Conservation (phyloP, 2,888 invertebrate species). For the Meiosimyza platycephala region DNA sequence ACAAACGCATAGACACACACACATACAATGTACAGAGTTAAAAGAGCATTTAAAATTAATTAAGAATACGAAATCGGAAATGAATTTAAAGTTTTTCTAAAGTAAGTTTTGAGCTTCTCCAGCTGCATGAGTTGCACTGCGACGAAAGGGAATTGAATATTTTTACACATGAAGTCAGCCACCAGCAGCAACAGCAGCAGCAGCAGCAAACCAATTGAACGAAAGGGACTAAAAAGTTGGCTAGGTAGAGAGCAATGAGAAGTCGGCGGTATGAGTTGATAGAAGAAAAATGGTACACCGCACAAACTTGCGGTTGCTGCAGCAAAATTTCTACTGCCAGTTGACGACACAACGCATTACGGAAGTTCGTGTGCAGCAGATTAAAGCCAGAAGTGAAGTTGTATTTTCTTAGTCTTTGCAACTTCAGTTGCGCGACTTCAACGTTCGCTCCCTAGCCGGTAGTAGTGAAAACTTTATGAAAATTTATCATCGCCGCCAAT, state of each 20-base stretch:
- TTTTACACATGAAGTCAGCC: background rate
- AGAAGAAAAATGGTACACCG: background rate
- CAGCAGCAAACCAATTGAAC: background rate
- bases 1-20: background rate
- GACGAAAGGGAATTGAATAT: conserved; percentile 12
- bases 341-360: background rate
- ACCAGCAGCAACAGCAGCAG: background rate
- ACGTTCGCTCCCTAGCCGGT: background rate
- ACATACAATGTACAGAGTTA: conserved; percentile 37
- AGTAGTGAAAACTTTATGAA: conserved; percentile 16
- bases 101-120: background rate
- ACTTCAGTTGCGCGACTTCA: background rate
- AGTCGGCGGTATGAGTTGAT: background rate
- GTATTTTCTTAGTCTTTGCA: background rate
- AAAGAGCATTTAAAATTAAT: conserved; percentile 51
- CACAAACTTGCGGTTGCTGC: conserved; percentile 12
- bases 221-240: background rate
- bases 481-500: conserved; percentile 27
- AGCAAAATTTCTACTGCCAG: conserved; percentile 18
- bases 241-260: background rate
- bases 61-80: conserved; percentile 40
- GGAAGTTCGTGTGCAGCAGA: conserved; percentile 13
- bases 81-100: conserved; percentile 30
- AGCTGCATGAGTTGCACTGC: too few species aligned
- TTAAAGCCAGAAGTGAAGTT: conserved; percentile 1